Evolutionary conservation across 2,888 invertebrate genomes (phyloP).

Genomic region (Anagyrus pseudococci): DNA sequence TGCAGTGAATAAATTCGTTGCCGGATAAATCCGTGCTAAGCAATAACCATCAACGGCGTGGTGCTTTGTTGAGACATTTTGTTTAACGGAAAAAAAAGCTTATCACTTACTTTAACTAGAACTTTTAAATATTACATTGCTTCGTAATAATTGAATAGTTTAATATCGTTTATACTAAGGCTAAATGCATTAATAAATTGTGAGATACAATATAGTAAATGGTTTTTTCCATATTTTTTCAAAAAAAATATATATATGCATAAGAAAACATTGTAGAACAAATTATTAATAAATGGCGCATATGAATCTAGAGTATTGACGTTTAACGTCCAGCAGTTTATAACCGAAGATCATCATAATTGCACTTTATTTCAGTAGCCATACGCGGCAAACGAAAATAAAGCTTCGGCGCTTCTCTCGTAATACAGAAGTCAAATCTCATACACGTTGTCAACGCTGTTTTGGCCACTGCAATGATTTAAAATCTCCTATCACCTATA

Average conservation of each 20-base stretch:
- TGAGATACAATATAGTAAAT: conserved; percentile 4
- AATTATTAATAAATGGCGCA: too few species aligned
- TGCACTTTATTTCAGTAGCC: conserved; percentile 45
- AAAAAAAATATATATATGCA: too few species aligned
- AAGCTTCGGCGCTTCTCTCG: conserved; percentile 4
- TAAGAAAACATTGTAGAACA: too few species aligned
- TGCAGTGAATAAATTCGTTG: conserved; percentile 4
- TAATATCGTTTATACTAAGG: too few species aligned
- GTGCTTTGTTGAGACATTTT: conserved; percentile 1
- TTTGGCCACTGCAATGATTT: conserved; percentile 48
- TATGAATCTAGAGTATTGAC: too few species aligned
- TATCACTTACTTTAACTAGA: background rate
- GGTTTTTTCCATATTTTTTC: background rate
- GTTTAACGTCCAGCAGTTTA: too few species aligned
- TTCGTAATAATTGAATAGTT: too few species aligned
- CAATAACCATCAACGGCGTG: conserved; percentile 11
- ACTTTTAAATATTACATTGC: background rate
- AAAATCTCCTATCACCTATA: conserved; percentile 34
- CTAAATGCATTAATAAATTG: conserved; percentile 2
- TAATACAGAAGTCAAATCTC: background rate
- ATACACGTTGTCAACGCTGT: conserved; percentile 8
- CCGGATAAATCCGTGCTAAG: conserved; percentile 9
- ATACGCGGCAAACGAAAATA: conserved; percentile 17
- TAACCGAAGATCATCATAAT: conserved; percentile 46
- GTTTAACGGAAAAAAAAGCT: background rate